A percentile compares a stretch with the other conserved stretches of the same genome.
Conservation (phyloP, 1,140 invertebrate genomes). For the Musca domestica region DNA sequence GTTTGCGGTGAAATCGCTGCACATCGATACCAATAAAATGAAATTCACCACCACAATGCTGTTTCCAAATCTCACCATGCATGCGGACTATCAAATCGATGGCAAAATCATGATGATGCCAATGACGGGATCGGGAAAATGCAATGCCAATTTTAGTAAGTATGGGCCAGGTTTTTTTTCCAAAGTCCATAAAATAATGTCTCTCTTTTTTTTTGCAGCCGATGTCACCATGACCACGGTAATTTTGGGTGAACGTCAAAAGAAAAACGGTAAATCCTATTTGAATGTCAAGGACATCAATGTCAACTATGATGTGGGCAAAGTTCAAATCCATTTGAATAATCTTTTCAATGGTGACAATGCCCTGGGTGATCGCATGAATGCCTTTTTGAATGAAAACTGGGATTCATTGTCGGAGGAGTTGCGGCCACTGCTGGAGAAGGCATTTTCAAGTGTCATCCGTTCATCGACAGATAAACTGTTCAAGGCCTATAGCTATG, state of each 20-base stretch:
- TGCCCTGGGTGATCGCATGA: conserved; percentile 63
- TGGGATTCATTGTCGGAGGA: conserved; percentile 60
- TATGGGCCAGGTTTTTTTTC: conserved; percentile 12
- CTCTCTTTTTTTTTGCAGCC: conserved; percentile 54
- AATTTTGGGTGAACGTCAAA: conserved; percentile 60
- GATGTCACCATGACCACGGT: conserved; percentile 63
- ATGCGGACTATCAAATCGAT: conserved; percentile 58
- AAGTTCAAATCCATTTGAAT: conserved; percentile 62
- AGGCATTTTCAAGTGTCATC: conserved; percentile 57
- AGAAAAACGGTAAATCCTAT: conserved; percentile 53
- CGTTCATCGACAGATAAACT: conserved; percentile 61
- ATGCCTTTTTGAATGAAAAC: conserved; percentile 63
- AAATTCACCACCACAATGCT: conserved; percentile 57
- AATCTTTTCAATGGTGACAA: conserved; percentile 70
- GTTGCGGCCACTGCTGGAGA: conserved; percentile 60
- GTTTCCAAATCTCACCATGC: conserved; percentile 59
- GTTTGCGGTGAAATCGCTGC: conserved; percentile 44
- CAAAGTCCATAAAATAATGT: background rate
- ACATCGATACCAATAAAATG: conserved; percentile 58
- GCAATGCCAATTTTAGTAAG: conserved; percentile 60
- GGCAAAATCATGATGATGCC: conserved; percentile 66
- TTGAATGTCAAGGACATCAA: conserved; percentile 63
- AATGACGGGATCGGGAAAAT: conserved; percentile 59
- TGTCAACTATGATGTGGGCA: conserved; percentile 62
- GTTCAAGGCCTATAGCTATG: conserved; percentile 45